Base-by-base conservation (phyloP, 2,113 vertebrate genomes). In the Myrmecophaga tridactyla region DNA sequence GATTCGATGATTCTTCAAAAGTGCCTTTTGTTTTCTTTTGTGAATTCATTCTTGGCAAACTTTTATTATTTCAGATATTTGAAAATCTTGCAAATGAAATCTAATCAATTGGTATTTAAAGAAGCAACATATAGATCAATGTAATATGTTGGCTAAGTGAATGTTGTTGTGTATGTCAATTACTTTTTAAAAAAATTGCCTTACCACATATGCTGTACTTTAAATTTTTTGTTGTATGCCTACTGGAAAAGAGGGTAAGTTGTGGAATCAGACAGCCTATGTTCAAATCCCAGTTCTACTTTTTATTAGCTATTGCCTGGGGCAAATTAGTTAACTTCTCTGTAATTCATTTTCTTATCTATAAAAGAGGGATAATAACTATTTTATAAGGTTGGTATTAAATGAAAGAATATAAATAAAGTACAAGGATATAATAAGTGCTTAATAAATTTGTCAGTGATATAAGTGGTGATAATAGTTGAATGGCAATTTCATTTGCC, bases 281-380 rank as follows among this genome's bases (percentile, higher is more conserved):
- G 20, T 75, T 92, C 20, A 76, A 76, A 76, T 48, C 8, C 73
- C 46, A 46, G 21, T 73, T 85, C 56, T 76, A 48, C 7, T 92
- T 89, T 23, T 80, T 84, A 48, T 56, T 58, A 81, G 7, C 39
- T 89, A 14, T 67, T 53, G 46, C 21, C 12, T 87, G 31, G 20
- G 25, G 18, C 46, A 86, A 63, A 75, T 72, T 29, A 81, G 25
- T 86, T 72, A 78, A 81, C 3, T 18, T 77, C 23, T 94, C 18
- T 77, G 58, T 36, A 70, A 36, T 89, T 87, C 23, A 82, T 78
- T 96, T 96, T 86, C 86, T 31, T 60, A 78, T 21, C 43, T 70
- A 43, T 70, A 86, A 94, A 94, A 34, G 85, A 15, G 41, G 21
- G 8, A 60, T 90, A n/a, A 86, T 51, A 90, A 39, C 63, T 62